Evolutionary conservation across 2,888 invertebrate species (phyloP), one percentile per base, ranked within the genome.

Genomic region (Celastrina argiolus): DNA sequence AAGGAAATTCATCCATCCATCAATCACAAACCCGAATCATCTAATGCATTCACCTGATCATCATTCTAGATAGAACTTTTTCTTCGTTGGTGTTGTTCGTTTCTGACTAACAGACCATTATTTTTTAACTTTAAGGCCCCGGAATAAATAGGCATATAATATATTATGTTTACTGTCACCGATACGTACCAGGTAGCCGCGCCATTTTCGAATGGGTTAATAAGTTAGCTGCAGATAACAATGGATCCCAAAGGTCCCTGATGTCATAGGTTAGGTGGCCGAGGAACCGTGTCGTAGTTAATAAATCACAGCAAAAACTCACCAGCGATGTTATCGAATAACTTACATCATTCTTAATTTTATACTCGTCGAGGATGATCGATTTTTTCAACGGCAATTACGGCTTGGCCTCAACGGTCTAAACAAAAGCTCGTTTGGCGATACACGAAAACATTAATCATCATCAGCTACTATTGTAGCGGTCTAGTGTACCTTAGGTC

Each of bases 261-360:
- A 87, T 83, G 81, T 87, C 85, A 88, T 87, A 86, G 84, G 84
- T 88, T 83, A 83, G 70, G 36, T 74, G 69, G 73, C 72, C 75
- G 81, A 76, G 78, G 76, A 79, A 79, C 75, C 74, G 79, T 80
- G 81, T 78, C 77, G 78, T 85, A 84, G 80, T 84, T 78, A 72
- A 76, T 74, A 61, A 36, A 61, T 61, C 36, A 39, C 39, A 18
- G 36, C 14, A 61, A 61, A 39, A 61, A 61, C 61, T 16, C 22
- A 14, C 36, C 70, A 74, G 70, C 72, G 71, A 70, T 76, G 77
- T 76, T 77, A 66, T 66, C 56, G 65, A 10, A 69, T 74, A 77
- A 79, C 75, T 79, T 85, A 80, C 82, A 83, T 86, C 82, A 82
- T 63, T 45, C 18, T 45, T 58, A 66, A 56, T 61, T 61, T 22